A percentile compares a stretch with the other conserved stretches of the same genome.
Evolutionary conservation across 2,113 vertebrate species (phyloP).

Genomic region (Epinephelus lanceolatus): DNA sequence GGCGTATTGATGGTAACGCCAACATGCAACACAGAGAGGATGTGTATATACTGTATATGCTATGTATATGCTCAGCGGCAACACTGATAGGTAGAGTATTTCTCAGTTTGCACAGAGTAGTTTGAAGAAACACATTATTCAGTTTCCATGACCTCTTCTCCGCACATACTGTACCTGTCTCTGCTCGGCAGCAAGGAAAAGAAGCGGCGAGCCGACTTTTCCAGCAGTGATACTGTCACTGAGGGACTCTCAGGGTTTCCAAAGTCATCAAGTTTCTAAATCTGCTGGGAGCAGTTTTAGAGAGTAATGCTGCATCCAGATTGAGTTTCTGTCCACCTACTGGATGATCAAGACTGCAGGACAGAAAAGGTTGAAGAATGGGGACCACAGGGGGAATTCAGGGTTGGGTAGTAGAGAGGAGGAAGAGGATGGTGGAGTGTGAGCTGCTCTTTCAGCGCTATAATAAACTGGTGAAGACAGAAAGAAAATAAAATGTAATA

Average conservation of each 20-base stretch:
- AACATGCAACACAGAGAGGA: too few species aligned
- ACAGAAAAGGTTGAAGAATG: constrained; percentile 10
- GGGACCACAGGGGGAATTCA: neutral
- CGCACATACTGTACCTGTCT: neutral
- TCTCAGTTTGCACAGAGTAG: neutral
- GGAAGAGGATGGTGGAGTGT: neutral
- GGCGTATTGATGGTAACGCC: too few species aligned
- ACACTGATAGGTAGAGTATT: neutral
- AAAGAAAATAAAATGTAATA: neutral
- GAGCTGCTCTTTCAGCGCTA: neutral
- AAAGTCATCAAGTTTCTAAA: constrained; percentile 54
- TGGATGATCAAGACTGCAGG: constrained; percentile 30
- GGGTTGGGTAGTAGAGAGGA: too few species aligned
- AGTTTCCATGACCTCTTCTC: constrained; percentile 1
- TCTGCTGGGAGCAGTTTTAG: constrained; percentile 38
- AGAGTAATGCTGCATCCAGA: constrained; percentile 45
- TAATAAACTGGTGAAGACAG: neutral
- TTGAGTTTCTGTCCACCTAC: constrained; percentile 20
- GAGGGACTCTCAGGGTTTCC: constrained; percentile 20
- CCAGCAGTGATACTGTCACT: constrained; percentile 8
- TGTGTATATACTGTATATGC: too few species aligned
- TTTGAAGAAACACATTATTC: constrained; percentile 16
- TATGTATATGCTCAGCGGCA: neutral
- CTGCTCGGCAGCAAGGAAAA: neutral
- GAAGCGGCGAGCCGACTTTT: neutral